A percentile compares a stretch with the other conserved stretches of the same genome.
Evolutionary conservation across 2,888 invertebrate genomes (phyloP).

Genomic region (Euzetes globulus): DNA sequence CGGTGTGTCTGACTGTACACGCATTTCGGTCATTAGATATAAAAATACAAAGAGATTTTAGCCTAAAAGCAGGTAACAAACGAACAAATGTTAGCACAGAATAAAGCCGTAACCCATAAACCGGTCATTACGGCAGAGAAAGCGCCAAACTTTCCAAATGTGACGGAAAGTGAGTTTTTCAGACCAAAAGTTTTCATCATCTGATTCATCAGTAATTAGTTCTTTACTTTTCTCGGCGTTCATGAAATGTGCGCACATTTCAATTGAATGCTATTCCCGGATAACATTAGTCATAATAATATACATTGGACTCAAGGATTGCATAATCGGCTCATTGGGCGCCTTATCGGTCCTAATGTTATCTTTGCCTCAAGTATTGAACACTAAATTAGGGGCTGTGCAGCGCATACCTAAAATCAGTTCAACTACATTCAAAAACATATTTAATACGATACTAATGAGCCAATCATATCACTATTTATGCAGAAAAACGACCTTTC

Average conservation of each 20-base stretch:
- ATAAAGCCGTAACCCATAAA: slow-evolving; percentile 21
- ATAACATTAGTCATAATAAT: slow-evolving; percentile 18
- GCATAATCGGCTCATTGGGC: background rate
- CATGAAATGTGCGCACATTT: background rate
- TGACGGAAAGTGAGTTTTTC: slow-evolving; percentile 3
- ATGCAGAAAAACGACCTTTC: too few relatives aligned
- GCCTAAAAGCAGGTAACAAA: background rate
- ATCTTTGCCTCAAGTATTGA: too few relatives aligned
- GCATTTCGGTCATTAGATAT: slow-evolving; percentile 27
- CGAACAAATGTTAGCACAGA: background rate
- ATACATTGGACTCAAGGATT: background rate
- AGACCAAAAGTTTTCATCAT: background rate
- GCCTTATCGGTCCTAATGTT: background rate
- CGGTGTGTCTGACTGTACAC: slow-evolving; percentile 2
- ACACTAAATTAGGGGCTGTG: too few relatives aligned
- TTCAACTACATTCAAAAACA: too few relatives aligned
- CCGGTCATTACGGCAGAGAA: background rate
- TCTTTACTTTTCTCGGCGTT: background rate
- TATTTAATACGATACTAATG: too few relatives aligned
- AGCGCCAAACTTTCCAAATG: slow-evolving; percentile 13
- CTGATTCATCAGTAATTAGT: background rate
- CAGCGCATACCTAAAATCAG: too few relatives aligned
- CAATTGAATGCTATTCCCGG: slow-evolving; percentile 23
- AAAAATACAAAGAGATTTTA: background rate
- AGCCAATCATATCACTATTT: too few relatives aligned